phyloP scores from a whole-genome alignment of 92 coral and sea anemone species.

The Virgularia gustaviana region DNA sequence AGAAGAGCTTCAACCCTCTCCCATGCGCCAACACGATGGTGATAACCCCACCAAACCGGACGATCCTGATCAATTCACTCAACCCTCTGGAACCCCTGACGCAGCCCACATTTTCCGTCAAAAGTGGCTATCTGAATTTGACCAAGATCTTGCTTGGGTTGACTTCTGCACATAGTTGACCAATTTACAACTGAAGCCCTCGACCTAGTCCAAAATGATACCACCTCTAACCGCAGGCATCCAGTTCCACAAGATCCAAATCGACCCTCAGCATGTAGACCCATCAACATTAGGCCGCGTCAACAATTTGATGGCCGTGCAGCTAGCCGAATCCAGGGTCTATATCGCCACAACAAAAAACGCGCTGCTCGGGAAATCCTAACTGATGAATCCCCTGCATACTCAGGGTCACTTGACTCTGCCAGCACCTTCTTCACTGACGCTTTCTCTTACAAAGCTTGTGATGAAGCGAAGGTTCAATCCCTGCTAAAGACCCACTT shows the following conservation, averaged over 20 bases:
- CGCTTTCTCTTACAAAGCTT: background rate
- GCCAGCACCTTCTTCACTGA: background rate
- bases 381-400: background rate
- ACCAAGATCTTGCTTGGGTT: background rate
- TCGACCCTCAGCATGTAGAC: background rate
- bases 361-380: background rate
- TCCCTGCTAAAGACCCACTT: background rate
- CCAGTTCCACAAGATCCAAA: background rate
- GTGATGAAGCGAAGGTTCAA: background rate
- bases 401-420: background rate
- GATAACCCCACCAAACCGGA: too few relatives aligned
- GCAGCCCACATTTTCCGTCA: background rate
- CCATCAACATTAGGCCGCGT: background rate
- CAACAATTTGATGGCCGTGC: background rate
- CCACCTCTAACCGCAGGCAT: background rate
- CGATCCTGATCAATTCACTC: background rate
- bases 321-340: background rate
- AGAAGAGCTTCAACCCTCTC: too few relatives aligned
- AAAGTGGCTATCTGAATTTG: background rate
- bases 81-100: background rate
- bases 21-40: too few relatives aligned
- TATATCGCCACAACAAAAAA: background rate
- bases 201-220: background rate
- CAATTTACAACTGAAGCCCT: background rate
- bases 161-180: background rate